Conservation (phyloP, 2,113 vertebrate species). For the Cyprinus carpio region DNA sequence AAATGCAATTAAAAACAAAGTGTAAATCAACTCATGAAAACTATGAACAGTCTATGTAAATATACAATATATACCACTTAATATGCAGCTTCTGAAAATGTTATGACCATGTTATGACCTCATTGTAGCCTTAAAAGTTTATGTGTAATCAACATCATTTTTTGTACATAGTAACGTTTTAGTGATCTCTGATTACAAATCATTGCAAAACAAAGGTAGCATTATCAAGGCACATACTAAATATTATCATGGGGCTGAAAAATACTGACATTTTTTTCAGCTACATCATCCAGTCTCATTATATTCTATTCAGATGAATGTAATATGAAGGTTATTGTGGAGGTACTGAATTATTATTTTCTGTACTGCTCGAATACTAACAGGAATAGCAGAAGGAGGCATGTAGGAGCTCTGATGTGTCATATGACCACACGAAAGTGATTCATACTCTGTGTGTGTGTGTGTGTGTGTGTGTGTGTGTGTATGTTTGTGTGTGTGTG, state of each 20-base stretch:
- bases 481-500: not conserved
- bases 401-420: conserved; percentile 2
- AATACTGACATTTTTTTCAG: not conserved
- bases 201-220: not conserved
- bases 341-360: not conserved
- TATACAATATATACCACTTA: not conserved
- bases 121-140: not conserved
- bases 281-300: not conserved
- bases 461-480: conserved; percentile 1
- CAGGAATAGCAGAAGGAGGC: conserved; percentile 1
- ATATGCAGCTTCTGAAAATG: not conserved
- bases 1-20: not conserved
- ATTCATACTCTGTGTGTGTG: not conserved
- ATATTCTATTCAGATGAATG: not conserved
- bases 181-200: not conserved
- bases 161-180: not conserved
- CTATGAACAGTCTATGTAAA: not conserved
- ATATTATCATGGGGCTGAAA: not conserved
- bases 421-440: not conserved
- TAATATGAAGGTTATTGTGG: not conserved
- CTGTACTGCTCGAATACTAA: not conserved
- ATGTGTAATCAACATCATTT: not conserved
- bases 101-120: not conserved
- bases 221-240: not conserved
- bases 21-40: not conserved